Percentiles rank a stretch among this genome's conserved stretches.
Evolutionary conservation across 2,113 vertebrate species (phyloP).

Genomic region (Nycticorax nycticorax): DNA sequence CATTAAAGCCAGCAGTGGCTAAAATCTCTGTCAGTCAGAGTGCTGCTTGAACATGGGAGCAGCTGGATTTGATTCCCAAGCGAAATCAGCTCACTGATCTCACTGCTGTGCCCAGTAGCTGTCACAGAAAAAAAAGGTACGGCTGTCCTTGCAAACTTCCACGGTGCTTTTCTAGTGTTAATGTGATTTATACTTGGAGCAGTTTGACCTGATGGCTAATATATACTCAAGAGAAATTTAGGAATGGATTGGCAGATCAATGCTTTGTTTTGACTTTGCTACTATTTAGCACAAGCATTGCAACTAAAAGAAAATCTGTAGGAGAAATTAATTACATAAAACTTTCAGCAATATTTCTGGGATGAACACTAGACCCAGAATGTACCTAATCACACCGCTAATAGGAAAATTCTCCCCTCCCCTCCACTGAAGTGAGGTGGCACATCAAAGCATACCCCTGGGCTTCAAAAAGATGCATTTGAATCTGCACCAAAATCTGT

Average conservation of each 20-base stretch:
- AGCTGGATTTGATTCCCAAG: slow-evolving; percentile 4
- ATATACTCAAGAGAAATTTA: slow-evolving; percentile 17
- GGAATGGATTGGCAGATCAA: not conserved
- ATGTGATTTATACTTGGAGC: not conserved
- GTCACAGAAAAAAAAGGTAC: not conserved
- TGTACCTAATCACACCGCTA: not conserved
- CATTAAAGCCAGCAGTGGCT: not conserved
- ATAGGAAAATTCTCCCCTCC: not conserved
- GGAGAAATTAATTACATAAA: not conserved
- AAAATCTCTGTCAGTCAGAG: not conserved
- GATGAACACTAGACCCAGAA: not conserved
- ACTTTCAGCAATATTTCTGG: not conserved
- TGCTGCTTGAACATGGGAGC: not conserved
- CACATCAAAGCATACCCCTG: not conserved
- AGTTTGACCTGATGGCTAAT: slow-evolving; percentile 15
- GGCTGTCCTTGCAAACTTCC: slow-evolving; percentile 13
- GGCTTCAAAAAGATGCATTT: not conserved
- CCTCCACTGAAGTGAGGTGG: not conserved
- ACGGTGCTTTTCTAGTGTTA: not conserved
- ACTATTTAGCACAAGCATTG: not conserved
- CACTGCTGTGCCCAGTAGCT: slow-evolving; percentile 1
- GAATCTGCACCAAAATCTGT: not conserved
- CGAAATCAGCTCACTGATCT: not conserved
- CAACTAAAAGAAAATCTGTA: not conserved
- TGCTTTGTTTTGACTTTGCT: not conserved